Conservation (phyloP, 2,888 invertebrate genomes). For the Ectemnius continuus region DNA sequence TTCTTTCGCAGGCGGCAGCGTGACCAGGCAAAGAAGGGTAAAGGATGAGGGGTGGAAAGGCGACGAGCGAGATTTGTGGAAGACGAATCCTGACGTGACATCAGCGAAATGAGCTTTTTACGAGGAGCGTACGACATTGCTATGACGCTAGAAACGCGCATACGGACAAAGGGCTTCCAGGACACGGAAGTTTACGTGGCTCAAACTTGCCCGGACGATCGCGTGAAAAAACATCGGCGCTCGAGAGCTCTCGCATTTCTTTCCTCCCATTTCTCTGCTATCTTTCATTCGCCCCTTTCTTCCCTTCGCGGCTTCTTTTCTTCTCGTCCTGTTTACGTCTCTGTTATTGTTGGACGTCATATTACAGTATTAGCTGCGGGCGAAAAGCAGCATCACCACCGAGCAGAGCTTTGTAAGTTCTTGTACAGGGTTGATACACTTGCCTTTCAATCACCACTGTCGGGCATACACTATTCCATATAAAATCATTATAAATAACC, state of each 20-base stretch:
- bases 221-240: conserved; percentile 34
- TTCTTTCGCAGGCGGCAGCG: background rate
- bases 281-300: conserved; percentile 7
- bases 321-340: conserved; percentile 12
- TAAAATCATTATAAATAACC: too few species aligned
- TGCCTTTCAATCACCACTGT: too few species aligned
- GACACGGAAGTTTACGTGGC: conserved; percentile 25
- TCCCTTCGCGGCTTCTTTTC: conserved; percentile 9
- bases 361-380: too few species aligned
- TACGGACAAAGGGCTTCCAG: conserved; percentile 25
- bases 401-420: too few species aligned
- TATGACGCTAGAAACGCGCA: conserved; percentile 24
- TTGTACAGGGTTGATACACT: too few species aligned
- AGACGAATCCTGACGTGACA: conserved; percentile 40
- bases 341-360: too few species aligned
- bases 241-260: conserved; percentile 13
- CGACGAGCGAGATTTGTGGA: conserved; percentile 30
- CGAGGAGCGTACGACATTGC: conserved; percentile 28
- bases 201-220: conserved; percentile 24
- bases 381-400: background rate
- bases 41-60: conserved; percentile 11
- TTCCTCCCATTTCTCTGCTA: background rate
- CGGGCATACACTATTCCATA: too few species aligned
- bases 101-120: conserved; percentile 55
- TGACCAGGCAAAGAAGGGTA: background rate